Evolutionary conservation across 2,888 invertebrate genomes (phyloP).

Genomic region (Yponomeuta malinellus): DNA sequence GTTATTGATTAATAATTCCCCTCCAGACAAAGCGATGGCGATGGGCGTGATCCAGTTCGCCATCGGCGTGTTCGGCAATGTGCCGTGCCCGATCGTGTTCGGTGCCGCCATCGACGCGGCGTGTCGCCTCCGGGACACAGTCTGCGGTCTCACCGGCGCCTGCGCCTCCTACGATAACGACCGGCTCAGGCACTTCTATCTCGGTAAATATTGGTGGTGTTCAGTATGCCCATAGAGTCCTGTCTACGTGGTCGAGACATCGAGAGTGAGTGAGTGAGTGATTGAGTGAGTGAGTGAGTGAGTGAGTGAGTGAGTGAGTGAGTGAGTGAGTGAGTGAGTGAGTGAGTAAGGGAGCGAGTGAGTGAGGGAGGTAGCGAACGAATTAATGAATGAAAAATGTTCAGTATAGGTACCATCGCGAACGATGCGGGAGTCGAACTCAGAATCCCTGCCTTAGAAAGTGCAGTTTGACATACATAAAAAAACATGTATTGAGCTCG

Average conservation of each 20-base stretch:
- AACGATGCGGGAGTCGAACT: too few relatives aligned
- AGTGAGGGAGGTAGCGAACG: too few relatives aligned
- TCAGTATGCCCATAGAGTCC: neutral
- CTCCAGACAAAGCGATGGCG: conserved; percentile 92
- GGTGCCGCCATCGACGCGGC: conserved; percentile 95
- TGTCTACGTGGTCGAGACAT: neutral
- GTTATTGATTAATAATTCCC: neutral
- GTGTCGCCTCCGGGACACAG: conserved; percentile 89
- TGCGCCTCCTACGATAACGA: conserved; percentile 93
- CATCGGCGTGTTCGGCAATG: conserved; percentile 94
- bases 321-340: too few relatives aligned
- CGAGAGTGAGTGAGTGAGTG: too few relatives aligned
- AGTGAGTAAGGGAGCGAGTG: too few relatives aligned
- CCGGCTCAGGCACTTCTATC: conserved; percentile 87
- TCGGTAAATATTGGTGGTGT: conserved; percentile 73
- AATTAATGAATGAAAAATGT: too few relatives aligned
- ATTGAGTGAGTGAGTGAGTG: too few relatives aligned
- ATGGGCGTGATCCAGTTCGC: conserved; percentile 95
- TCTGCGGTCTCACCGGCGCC: conserved; percentile 87
- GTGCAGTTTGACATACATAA: too few relatives aligned
- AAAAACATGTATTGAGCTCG: too few relatives aligned
- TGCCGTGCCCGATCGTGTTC: conserved; percentile 96
- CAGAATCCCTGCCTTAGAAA: too few relatives aligned
- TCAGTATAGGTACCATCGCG: too few relatives aligned
- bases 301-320: too few relatives aligned